A percentile compares a stretch with the other conserved stretches of the same genome.
Evolutionary conservation across 2,797 vertebrate genomes (phyloP).

Genomic region (Sebastes trivittatus): DNA sequence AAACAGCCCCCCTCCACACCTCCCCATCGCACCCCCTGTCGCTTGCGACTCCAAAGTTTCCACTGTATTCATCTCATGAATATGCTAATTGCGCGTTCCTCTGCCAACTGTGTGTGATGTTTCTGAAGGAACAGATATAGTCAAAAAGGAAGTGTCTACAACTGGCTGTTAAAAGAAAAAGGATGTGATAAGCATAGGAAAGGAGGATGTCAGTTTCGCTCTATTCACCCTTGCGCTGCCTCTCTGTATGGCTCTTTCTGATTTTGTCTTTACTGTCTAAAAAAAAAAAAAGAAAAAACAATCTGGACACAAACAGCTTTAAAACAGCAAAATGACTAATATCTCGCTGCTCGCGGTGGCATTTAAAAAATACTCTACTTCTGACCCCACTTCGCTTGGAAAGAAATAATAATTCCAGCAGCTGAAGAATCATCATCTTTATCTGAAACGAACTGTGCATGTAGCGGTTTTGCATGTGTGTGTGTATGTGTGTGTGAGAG

Average conservation of each 20-base stretch:
- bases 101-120: conserved; percentile 75
- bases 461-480: not conserved
- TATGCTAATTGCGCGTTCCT: conserved; percentile 78
- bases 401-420: conserved; percentile 17
- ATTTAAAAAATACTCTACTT: conserved; percentile 55
- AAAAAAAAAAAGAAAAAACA: not conserved
- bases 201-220: conserved; percentile 61
- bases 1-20: not conserved
- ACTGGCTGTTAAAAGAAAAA: conserved; percentile 70
- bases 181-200: conserved; percentile 64
- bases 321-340: conserved; percentile 34
- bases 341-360: conserved; percentile 50
- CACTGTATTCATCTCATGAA: conserved; percentile 80
- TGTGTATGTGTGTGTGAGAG: not conserved
- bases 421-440: conserved; percentile 44
- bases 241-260: conserved; percentile 34
- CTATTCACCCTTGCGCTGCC: conserved; percentile 53
- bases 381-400: conserved; percentile 53
- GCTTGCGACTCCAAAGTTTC: conserved; percentile 72
- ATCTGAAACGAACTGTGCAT: conserved; percentile 35
- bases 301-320: conserved; percentile 50
- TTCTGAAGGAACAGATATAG: conserved; percentile 78
- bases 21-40: conserved; percentile 46
- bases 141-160: conserved; percentile 73
- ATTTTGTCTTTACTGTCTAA: conserved; percentile 29